phyloP scores from a whole-genome alignment of 2,888 invertebrate genomes.

The Altica lythri region DNA sequence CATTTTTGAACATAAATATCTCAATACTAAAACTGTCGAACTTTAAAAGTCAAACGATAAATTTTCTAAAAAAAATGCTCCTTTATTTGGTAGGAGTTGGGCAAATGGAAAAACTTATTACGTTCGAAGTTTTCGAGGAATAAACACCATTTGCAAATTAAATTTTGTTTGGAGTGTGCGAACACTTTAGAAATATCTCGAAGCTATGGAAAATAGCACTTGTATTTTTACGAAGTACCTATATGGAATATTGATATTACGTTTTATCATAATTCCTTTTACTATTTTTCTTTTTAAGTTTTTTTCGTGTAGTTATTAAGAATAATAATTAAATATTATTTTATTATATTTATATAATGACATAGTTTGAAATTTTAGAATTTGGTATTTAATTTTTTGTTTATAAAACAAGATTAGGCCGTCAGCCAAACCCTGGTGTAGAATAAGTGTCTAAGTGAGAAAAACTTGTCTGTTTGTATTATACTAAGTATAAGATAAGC shows the following conservation, averaged over 20 bases:
- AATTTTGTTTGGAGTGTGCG: slow-evolving; percentile 31
- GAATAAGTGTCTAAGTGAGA: too few relatives aligned
- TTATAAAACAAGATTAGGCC: too few relatives aligned
- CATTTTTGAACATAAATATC: background rate
- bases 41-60: slow-evolving; percentile 1
- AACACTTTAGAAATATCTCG: slow-evolving; percentile 28
- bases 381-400: too few relatives aligned
- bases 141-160: slow-evolving; percentile 38
- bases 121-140: slow-evolving; percentile 26
- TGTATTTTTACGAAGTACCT: slow-evolving; percentile 16
- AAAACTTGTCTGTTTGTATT: too few relatives aligned
- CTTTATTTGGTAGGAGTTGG: slow-evolving; percentile 1
- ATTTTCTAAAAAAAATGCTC: slow-evolving; percentile 1
- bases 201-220: slow-evolving; percentile 25
- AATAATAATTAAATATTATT: too few relatives aligned
- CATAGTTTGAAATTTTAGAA: too few relatives aligned
- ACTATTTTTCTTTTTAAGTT: background rate
- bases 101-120: slow-evolving; percentile 31
- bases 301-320: too few relatives aligned
- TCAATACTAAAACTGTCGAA: background rate
- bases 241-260: slow-evolving; percentile 12
- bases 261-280: slow-evolving; percentile 5
- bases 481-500: too few relatives aligned
- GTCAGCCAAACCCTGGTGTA: too few relatives aligned
- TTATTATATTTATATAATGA: too few relatives aligned